phyloP scores from a whole-genome alignment of 2,888 invertebrate species.

The Resseliella maxima region DNA sequence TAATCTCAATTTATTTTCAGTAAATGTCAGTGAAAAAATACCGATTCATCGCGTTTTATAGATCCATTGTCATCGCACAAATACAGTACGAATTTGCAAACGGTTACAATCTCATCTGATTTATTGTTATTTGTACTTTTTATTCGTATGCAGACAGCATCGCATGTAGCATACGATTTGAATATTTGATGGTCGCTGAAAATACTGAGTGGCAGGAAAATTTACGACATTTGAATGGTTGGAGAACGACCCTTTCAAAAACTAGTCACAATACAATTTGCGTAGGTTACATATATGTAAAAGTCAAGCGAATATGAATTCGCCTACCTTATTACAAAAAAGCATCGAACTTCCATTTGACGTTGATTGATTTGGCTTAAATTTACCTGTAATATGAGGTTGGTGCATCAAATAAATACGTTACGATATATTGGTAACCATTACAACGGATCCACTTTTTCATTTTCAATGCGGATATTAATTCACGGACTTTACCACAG shows the following conservation, averaged over 20 bases:
- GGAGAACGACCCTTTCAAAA: neutral
- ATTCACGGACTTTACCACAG: too few species aligned
- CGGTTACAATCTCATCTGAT: conserved; percentile 16
- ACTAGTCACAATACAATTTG: neutral
- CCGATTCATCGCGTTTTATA: neutral
- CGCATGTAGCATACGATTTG: neutral
- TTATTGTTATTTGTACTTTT: conserved; percentile 26
- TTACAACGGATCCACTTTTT: neutral
- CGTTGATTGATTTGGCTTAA: conserved; percentile 16
- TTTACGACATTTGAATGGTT: conserved; percentile 5
- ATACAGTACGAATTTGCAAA: neutral
- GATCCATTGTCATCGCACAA: neutral
- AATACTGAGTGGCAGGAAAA: neutral
- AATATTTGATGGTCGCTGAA: conserved; percentile 27
- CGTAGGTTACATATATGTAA: neutral
- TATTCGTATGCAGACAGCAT: conserved; percentile 4
- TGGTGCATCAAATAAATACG: neutral
- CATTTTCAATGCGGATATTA: neutral
- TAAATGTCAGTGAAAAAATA: neutral
- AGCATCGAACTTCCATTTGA: neutral
- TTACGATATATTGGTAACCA: neutral
- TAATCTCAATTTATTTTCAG: neutral
- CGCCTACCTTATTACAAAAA: neutral
- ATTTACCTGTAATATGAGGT: conserved; percentile 7
- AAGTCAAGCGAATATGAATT: neutral